Conservation (phyloP, 2,797 vertebrate species). For the Lophius americanus region DNA sequence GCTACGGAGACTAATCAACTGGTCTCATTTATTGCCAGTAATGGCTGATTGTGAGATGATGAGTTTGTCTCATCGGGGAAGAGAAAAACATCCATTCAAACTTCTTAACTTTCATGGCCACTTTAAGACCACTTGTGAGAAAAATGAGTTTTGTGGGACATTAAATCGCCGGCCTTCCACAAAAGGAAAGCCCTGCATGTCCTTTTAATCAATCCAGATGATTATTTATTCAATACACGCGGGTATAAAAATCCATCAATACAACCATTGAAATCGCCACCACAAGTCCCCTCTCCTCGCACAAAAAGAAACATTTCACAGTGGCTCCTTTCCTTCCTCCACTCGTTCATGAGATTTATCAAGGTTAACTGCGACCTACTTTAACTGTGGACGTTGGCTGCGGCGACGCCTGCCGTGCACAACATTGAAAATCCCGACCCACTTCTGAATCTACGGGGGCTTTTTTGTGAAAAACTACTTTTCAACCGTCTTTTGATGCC, state of each 20-base stretch:
- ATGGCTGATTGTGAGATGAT: slow-evolving; percentile 12
- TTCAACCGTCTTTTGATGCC: slow-evolving; percentile 14
- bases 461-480: slow-evolving; percentile 29
- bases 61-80: slow-evolving; percentile 5
- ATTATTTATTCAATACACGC: slow-evolving; percentile 7
- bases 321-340: slow-evolving; percentile 26
- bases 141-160: slow-evolving; percentile 9
- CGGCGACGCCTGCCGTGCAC: slow-evolving; percentile 43
- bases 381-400: slow-evolving; percentile 53
- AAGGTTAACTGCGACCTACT: slow-evolving; percentile 71
- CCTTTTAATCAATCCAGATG: slow-evolving; percentile 6
- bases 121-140: slow-evolving; percentile 2
- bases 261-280: slow-evolving; percentile 19
- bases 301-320: slow-evolving; percentile 14
- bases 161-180: slow-evolving; percentile 10
- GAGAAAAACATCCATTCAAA: slow-evolving; percentile 12
- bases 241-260: neutral
- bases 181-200: slow-evolving; percentile 8
- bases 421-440: slow-evolving; percentile 62
- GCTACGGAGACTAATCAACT: slow-evolving; percentile 26
- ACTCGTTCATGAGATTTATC: slow-evolving; percentile 55
- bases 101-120: neutral
- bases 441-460: slow-evolving; percentile 58
- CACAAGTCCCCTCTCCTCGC: neutral
- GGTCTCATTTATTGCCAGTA: slow-evolving; percentile 28